A percentile compares a stretch with the other conserved stretches of the same genome.
phyloP scores from a whole-genome alignment of 2,113 vertebrate species.

The Tachysurus vachellii region DNA sequence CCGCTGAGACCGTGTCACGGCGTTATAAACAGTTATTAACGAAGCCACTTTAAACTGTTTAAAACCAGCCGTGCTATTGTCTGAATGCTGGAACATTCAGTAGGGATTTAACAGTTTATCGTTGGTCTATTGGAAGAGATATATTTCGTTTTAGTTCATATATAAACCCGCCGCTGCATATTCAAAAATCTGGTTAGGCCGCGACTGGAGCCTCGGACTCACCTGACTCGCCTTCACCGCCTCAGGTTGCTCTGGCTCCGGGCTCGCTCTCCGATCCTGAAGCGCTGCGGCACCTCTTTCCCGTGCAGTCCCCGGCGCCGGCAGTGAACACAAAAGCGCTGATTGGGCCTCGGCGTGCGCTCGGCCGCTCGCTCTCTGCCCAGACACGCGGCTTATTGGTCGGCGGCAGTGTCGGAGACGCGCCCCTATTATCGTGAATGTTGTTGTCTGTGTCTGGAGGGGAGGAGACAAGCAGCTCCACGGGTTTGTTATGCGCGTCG shows the following conservation, averaged over 20 bases:
- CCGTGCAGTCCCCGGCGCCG: slow-evolving; percentile 82
- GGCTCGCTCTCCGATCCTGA: slow-evolving; percentile 78
- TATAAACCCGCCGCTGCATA: slow-evolving; percentile 53
- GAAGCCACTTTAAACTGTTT: slow-evolving; percentile 59
- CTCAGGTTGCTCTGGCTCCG: slow-evolving; percentile 77
- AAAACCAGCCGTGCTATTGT: slow-evolving; percentile 70
- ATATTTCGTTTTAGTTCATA: not conserved
- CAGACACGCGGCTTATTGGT: slow-evolving; percentile 71
- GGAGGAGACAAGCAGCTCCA: slow-evolving; percentile 64
- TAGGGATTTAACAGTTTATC: not conserved
- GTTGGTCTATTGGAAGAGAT: not conserved
- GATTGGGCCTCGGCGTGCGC: slow-evolving; percentile 75
- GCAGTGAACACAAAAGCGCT: slow-evolving; percentile 77
- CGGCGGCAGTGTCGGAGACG: slow-evolving; percentile 63
- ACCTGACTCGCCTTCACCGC: slow-evolving; percentile 75
- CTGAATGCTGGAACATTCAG: slow-evolving; percentile 39
- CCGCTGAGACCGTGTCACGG: not conserved
- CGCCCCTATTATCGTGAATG: slow-evolving; percentile 70
- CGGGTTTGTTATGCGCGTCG: slow-evolving; percentile 64
- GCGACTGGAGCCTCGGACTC: slow-evolving; percentile 74
- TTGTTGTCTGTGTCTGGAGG: slow-evolving; percentile 77
- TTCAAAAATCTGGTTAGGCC: slow-evolving; percentile 66
- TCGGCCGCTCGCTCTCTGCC: slow-evolving; percentile 66
- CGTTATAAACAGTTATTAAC: slow-evolving; percentile 54
- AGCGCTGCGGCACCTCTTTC: slow-evolving; percentile 74